phyloP scores from a whole-genome alignment of 2,113 vertebrate species.

The Copsychus sechellarum region DNA sequence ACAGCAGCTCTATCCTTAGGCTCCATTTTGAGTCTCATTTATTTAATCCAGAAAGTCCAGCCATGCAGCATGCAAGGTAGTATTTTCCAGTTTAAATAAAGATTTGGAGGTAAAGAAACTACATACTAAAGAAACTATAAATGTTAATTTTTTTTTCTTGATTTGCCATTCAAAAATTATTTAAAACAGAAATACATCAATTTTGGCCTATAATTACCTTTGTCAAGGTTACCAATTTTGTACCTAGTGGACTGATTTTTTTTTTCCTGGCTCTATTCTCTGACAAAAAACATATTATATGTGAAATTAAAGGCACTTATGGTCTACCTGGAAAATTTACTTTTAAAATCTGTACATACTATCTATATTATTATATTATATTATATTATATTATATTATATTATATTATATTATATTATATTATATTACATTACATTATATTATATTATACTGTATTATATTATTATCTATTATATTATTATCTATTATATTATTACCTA shows the following conservation, averaged over 20 bases:
- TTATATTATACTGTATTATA: no score
- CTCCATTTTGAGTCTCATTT: conserved; percentile 5
- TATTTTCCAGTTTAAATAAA: not conserved
- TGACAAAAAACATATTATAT: not conserved
- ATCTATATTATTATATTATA: not conserved
- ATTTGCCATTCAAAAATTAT: not conserved
- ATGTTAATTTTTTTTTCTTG: not conserved
- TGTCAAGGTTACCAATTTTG: not conserved
- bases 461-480: no score
- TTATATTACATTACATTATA: no score
- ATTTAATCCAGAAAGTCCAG: not conserved
- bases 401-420: no score
- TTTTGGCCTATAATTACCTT: not conserved
- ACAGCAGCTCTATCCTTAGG: not conserved
- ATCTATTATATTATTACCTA: no score
- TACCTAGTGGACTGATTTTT: not conserved
- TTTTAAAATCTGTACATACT: not conserved
- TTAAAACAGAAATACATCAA: not conserved
- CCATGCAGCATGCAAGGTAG: not conserved
- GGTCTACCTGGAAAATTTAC: not conserved
- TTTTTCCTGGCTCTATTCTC: not conserved
- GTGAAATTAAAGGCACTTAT: not conserved
- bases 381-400: no score
- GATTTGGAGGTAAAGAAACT: not conserved
- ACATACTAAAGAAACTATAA: not conserved